Evolutionary conservation across 2,888 invertebrate genomes (phyloP).

Genomic region (Melinaea menophilus): DNA sequence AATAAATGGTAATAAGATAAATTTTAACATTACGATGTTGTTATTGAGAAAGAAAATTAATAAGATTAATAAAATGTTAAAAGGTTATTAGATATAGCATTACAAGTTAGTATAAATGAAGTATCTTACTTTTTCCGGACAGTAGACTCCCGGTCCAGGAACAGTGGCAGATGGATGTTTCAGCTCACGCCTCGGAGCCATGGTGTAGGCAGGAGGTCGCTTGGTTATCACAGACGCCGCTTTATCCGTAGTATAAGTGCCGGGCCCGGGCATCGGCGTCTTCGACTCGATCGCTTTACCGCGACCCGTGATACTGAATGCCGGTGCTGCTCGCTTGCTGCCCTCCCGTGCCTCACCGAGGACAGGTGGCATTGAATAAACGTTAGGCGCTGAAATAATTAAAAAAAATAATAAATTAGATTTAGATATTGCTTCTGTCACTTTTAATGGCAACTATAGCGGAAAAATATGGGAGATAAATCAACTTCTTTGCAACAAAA

Average conservation of each 20-base stretch:
- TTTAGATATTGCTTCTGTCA: too few species aligned
- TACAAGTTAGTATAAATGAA: neutral
- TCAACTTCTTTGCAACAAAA: too few species aligned
- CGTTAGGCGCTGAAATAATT: constrained; percentile 86
- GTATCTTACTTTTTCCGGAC: constrained; percentile 78
- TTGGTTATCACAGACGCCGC: constrained; percentile 61
- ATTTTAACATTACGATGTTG: constrained; percentile 7
- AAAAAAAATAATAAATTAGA: constrained; percentile 3
- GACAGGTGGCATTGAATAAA: constrained; percentile 90
- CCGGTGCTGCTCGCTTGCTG: constrained; percentile 85
- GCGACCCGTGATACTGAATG: constrained; percentile 92
- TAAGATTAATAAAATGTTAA: neutral
- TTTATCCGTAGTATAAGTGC: constrained; percentile 82
- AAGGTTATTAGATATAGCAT: neutral
- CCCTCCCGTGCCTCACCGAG: constrained; percentile 79
- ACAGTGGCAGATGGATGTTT: constrained; percentile 59
- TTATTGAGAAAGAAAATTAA: neutral
- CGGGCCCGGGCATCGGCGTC: constrained; percentile 87
- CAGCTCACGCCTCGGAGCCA: constrained; percentile 80
- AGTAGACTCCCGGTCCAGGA: constrained; percentile 81
- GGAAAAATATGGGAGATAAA: too few species aligned
- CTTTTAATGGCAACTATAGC: too few species aligned
- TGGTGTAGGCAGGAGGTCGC: constrained; percentile 89
- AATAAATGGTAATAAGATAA: constrained; percentile 32
- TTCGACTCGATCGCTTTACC: constrained; percentile 78